These are phyloP conservation scores for Pan troglodytes DNA, from an alignment of 2,113 vertebrate genomes.

Conservation along the genomic window NHGRI_mPanTro3-v2.1_pri NC_072403.2:146896501-146897000, in stretches of 20 bases:
- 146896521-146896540: not conserved
- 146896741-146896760: not conserved
- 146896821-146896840: not conserved
- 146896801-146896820: not conserved
- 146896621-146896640: not conserved
- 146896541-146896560: not conserved
- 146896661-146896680: not conserved
- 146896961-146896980: not conserved
- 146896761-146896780: not conserved
- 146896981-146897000: not conserved
- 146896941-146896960: rapidly evolving
- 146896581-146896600: not conserved
- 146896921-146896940: not conserved
- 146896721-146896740: conserved; percentile 17
- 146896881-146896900: not conserved
- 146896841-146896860: not conserved
- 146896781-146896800: not conserved
- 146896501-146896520: not conserved
- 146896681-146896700: not conserved
- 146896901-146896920: not conserved
- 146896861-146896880: not conserved
- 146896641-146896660: not conserved
- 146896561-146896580: not conserved
- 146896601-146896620: not conserved
- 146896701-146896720: not conserved